phyloP scores from a whole-genome alignment of 1,140 invertebrate genomes.

The Drosophila malerkotliana region DNA sequence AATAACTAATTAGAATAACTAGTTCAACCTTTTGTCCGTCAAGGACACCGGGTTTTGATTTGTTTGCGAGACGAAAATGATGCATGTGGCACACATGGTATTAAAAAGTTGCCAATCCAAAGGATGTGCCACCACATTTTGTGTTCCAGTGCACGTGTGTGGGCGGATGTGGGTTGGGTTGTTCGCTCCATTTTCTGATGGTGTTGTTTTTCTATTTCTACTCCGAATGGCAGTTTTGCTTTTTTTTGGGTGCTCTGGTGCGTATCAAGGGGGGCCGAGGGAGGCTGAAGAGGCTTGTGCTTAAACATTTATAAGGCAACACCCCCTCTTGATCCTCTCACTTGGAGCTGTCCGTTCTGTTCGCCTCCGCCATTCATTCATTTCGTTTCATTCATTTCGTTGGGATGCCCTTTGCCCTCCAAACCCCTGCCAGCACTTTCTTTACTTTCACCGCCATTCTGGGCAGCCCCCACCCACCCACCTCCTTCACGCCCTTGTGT shows the following conservation, averaged over 20 bases:
- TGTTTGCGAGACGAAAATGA: neutral
- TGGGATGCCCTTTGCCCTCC: constrained; percentile 14
- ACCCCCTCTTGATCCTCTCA: neutral
- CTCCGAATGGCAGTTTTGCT: constrained; percentile 4
- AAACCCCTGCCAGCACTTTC: constrained; percentile 2
- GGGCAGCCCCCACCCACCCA: neutral
- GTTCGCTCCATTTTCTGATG: constrained; percentile 7
- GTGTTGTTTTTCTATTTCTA: constrained; percentile 27
- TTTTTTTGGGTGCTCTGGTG: constrained; percentile 5
- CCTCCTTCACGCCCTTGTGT: constrained; percentile 32
- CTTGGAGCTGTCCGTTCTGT: constrained; percentile 12
- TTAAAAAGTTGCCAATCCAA: neutral
- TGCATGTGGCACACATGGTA: neutral
- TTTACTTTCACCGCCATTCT: constrained; percentile 8
- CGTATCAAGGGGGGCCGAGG: constrained; percentile 1
- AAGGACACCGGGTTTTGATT: neutral
- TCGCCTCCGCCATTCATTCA: constrained; percentile 48
- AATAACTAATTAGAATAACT: constrained; percentile 2
- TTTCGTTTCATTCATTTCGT: constrained; percentile 59
- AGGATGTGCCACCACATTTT: neutral
- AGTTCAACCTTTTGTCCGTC: neutral
- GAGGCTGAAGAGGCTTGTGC: constrained; percentile 6
- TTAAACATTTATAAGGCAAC: constrained; percentile 52
- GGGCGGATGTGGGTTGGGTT: neutral
- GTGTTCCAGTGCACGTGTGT: neutral